Conservation (phyloP, 2,888 invertebrate genomes). For the Perdita meconis region DNA sequence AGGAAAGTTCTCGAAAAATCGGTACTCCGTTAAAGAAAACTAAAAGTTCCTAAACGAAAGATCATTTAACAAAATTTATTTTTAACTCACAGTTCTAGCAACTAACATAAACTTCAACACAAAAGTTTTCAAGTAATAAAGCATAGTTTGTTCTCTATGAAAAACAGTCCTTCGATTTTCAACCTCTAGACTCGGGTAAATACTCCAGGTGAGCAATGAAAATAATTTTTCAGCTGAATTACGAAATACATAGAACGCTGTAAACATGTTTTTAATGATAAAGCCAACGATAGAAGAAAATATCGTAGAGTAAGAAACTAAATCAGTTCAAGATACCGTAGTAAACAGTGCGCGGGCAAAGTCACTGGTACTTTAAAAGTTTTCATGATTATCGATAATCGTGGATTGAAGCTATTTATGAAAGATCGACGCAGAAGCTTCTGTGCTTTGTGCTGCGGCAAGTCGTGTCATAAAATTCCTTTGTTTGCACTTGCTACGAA, state of each 20-base stretch:
- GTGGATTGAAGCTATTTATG: constrained; percentile 21
- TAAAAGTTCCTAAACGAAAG: no score
- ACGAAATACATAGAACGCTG: neutral
- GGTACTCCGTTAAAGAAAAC: neutral
- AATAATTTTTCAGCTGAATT: neutral
- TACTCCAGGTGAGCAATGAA: neutral
- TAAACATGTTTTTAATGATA: constrained; percentile 43
- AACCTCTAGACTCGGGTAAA: neutral
- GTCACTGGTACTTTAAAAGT: neutral
- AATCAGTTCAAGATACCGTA: constrained; percentile 1
- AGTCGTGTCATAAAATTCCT: constrained; percentile 12
- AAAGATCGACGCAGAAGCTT: neutral
- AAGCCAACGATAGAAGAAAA: neutral
- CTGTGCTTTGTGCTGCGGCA: neutral
- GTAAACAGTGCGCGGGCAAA: neutral
- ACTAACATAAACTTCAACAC: no score
- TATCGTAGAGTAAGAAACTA: neutral
- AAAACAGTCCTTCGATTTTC: neutral
- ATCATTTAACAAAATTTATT: no score
- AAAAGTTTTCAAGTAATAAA: no score
- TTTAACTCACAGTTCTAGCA: no score
- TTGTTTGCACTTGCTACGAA: constrained; percentile 23
- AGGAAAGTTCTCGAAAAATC: neutral
- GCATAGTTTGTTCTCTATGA: no score
- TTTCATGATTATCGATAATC: constrained; percentile 20